Percentiles rank a stretch among this genome's conserved stretches.
These are phyloP conservation scores for Iphiclides podalirius DNA, from an alignment of 2,888 invertebrate genomes.

Conservation along the genomic window DNA sequence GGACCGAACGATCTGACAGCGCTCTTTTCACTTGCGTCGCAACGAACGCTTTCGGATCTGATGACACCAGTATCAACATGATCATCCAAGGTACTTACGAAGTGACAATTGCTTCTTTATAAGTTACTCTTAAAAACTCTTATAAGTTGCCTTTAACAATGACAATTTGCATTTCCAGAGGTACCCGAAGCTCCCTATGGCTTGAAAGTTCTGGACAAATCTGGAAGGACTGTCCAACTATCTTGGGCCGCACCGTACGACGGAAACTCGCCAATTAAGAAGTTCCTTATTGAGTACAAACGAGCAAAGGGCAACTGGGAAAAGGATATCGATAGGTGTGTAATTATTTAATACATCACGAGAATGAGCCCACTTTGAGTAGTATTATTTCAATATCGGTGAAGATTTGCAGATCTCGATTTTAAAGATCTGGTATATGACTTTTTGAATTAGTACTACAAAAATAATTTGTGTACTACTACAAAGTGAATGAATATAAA, in stretches of 20 bases:
- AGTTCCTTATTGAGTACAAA: slow-evolving; percentile 95
- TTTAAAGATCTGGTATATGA: no score
- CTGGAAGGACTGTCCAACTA: slow-evolving; percentile 92
- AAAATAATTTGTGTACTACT: no score
- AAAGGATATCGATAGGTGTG: slow-evolving; percentile 86
- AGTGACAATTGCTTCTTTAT: background rate
- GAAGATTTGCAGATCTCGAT: no score
- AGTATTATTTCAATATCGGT: background rate
- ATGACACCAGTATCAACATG: slow-evolving; percentile 97
- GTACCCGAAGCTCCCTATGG: slow-evolving; percentile 94
- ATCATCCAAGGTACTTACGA: slow-evolving; percentile 95
- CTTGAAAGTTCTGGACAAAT: slow-evolving; percentile 93
- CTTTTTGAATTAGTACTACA: no score
- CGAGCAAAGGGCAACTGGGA: slow-evolving; percentile 86
- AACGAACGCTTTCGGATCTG: slow-evolving; percentile 95
- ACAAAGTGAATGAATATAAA: no score
- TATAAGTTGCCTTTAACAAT: background rate
- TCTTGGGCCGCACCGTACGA: slow-evolving; percentile 96
- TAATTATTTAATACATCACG: background rate
- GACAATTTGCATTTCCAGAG: slow-evolving; percentile 71
- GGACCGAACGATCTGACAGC: slow-evolving; percentile 93
- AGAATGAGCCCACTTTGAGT: no score
- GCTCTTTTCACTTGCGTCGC: slow-evolving; percentile 95
- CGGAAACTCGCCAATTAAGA: slow-evolving; percentile 93
- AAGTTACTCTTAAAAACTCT: no score